Evolutionary conservation across 2,113 vertebrate species (phyloP), one percentile per base, ranked within the genome.

Genomic region (Ascaphus truei): DNA sequence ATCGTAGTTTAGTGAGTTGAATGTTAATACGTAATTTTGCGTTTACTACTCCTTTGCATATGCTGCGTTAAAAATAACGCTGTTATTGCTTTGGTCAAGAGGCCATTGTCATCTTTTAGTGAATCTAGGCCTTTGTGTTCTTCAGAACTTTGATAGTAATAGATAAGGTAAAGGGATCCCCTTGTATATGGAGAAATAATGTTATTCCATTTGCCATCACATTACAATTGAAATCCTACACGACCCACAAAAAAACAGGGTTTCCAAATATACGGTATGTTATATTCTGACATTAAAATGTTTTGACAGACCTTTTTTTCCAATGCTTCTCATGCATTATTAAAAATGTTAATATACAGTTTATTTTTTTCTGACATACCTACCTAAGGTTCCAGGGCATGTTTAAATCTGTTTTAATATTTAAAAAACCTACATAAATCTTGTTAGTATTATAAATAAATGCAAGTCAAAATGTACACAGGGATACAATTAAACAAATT

Each of bases 271-370:
- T 63, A n/a, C n/a, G n/a, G n/a, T n/a, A 25, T 63, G 41, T 71
- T 71, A 36, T 37, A 20, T 29, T 39, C 2, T 72, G 75, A 71
- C 56, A 67, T 73, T 73, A 66, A 52, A 50, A 60, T 67, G 37
- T 72, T 74, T 71, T 78, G 77, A 79, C 75, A 80, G 75, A 26
- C 58, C 56, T 68, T 76, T 74, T 62, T 73, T 74, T 74, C 39
- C 39, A 66, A 37, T 36, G 65, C 7, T 62, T 30, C 73, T 76
- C 73, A 76, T 73, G 56, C 62, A 61, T 77, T 80, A 82, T 80
- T 81, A 66, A 75, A 79, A 71, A 57, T 73, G 66, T 47, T 67
- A 67, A 37, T 75, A 31, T 67, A 76, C 12, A 18, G 62, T 77
- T 75, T 75, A 64, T 74, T 77, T 73, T 73, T 69, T 62, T 75